Base-by-base conservation (phyloP, 1,140 invertebrate genomes). In the Drosophila kepulauana region DNA sequence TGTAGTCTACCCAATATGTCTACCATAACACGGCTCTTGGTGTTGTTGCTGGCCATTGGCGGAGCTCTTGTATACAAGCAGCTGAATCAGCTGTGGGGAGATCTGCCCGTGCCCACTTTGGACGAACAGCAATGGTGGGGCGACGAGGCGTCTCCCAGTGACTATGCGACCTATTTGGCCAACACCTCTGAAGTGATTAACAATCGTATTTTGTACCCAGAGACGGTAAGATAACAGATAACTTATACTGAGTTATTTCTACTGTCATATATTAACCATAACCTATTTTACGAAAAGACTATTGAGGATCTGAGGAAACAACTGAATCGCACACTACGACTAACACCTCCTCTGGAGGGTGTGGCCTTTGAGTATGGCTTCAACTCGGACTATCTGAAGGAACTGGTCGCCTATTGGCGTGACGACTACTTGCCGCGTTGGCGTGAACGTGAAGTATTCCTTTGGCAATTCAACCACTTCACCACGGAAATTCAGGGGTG, bases 391-490 rank as follows among this genome's bases (percentile, higher is more conserved):
- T 95, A 95, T 82, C 92, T 98, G 3, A 93, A 94, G 63, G 93
- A 94, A 76, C 90, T 98, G 33, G 76, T 96, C 3, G 92, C 95
- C 2, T 96, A 97, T 89, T 96, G 96, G 97, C 87, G 92, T 11
- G 95, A 95, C 28, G 93, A 96, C 41, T 98, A 97, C 91, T 93
- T 97, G 81, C 87, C 92, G 59, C 90, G 86, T 88, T 98, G 97
- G 95, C 94, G 93, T 71, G 91, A 95, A 82, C 94, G 96, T 68
- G 95, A 96, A 80, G 93, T 93, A 11, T 93, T 93, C 46, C 86
- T 98, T 4, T 98, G 97, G 92, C 91, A 93, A 72, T 96, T 95
- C 82, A 95, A 96, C 30, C 96, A 97, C 76, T 98, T 95, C 91
- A 96, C 94, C 79, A 95, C 95, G 11, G 94, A 95, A 46, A 94